These are phyloP conservation scores for Chaetodon trifasciatus DNA, from an alignment of 2,797 vertebrate species.

Conservation along the genomic window DNA sequence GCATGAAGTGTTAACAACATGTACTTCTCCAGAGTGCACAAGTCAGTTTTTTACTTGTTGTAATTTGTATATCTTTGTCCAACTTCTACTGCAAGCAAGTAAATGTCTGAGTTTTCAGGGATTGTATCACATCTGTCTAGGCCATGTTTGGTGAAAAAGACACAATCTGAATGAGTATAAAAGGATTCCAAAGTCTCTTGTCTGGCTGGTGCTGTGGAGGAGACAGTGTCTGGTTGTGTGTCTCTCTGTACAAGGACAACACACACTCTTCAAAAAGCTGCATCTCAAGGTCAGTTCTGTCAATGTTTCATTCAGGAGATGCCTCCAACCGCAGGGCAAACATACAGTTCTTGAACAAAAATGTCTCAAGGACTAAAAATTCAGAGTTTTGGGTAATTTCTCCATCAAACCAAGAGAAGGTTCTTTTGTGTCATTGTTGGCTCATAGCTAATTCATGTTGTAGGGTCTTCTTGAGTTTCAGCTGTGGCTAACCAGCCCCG, in stretches of 20 bases:
- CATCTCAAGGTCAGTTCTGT: slow-evolving; percentile 54
- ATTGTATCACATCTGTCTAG: slow-evolving; percentile 19
- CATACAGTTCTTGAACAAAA: slow-evolving; percentile 55
- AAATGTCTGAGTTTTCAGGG: slow-evolving; percentile 19
- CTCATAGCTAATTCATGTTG: slow-evolving; percentile 65
- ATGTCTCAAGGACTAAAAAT: slow-evolving; percentile 44
- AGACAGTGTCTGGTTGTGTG: slow-evolving; percentile 42
- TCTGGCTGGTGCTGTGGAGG: slow-evolving; percentile 15
- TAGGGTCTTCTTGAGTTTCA: slow-evolving; percentile 61
- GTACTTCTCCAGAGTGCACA: not conserved
- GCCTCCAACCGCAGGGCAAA: slow-evolving; percentile 47
- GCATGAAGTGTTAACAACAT: slow-evolving; percentile 68
- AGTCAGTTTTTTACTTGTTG: slow-evolving; percentile 6
- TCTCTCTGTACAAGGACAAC: slow-evolving; percentile 37
- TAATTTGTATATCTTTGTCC: slow-evolving; percentile 1
- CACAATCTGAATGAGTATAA: slow-evolving; percentile 30
- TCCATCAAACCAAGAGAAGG: slow-evolving; percentile 23
- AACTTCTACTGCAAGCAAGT: not conserved
- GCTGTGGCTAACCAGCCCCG: slow-evolving; percentile 68
- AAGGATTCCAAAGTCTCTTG: slow-evolving; percentile 10
- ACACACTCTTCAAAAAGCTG: slow-evolving; percentile 31
- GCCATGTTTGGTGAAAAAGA: slow-evolving; percentile 26
- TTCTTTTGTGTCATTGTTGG: slow-evolving; percentile 28
- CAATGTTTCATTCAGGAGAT: slow-evolving; percentile 62
- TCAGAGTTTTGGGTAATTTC: slow-evolving; percentile 33